Conservation (phyloP, 2,888 invertebrate species). For the Proisotoma minuta region DNA sequence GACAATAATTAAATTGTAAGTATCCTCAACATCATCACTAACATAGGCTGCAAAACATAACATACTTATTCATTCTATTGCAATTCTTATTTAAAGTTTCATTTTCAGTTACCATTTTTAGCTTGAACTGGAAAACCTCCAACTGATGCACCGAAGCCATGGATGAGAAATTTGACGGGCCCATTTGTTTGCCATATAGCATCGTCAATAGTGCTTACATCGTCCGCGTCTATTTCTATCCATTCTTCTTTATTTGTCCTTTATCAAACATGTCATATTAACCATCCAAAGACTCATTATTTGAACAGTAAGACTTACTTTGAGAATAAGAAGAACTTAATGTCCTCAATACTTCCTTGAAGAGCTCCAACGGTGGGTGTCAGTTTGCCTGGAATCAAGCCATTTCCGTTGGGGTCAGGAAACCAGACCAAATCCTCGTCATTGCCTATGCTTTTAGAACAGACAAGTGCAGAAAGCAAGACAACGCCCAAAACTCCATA, state of each 20-base stretch:
- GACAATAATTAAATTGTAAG: conserved; percentile 12
- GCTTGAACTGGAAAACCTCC: not conserved
- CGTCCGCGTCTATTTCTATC: conserved; percentile 9
- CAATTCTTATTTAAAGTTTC: not conserved
- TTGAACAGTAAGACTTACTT: conserved; percentile 3
- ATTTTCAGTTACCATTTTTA: not conserved
- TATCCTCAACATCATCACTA: not conserved
- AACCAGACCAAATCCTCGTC: conserved; percentile 16
- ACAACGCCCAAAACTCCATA: not conserved
- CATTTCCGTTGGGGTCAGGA: conserved; percentile 14
- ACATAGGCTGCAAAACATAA: conserved; percentile 1
- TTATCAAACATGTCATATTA: not conserved
- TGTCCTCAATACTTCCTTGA: conserved; percentile 2
- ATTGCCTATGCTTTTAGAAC: conserved; percentile 3
- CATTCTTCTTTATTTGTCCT: conserved; percentile 3
- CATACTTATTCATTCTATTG: not conserved
- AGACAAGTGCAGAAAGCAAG: not conserved
- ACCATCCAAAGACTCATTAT: not conserved
- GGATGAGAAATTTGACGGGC: conserved; percentile 8
- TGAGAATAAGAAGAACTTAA: conserved; percentile 9
- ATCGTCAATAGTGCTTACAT: not conserved
- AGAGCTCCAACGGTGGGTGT: not conserved
- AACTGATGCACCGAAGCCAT: conserved; percentile 9
- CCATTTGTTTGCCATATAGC: not conserved
- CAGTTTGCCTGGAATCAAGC: conserved; percentile 9